phyloP scores from a whole-genome alignment of 2,888 invertebrate species.

The Leptinotarsa haldemani region DNA sequence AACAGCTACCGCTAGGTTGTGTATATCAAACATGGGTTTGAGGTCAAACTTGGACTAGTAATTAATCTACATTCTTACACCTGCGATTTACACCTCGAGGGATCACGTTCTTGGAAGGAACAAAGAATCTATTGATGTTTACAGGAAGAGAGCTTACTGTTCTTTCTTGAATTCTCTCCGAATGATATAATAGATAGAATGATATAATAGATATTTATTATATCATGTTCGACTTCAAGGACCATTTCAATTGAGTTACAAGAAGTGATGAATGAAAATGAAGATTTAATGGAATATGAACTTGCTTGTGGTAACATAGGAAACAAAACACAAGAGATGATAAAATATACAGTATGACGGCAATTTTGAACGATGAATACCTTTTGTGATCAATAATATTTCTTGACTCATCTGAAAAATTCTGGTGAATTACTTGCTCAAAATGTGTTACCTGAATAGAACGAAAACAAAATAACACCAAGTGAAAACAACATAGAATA shows the following conservation, averaged over 20 bases:
- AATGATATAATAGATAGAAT: not conserved
- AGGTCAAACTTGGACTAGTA: conserved; percentile 9
- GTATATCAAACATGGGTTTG: conserved; percentile 5
- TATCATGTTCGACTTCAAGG: not conserved
- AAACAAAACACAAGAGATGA: no score
- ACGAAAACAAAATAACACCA: no score
- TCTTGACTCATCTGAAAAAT: no score
- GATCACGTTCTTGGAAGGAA: conserved; percentile 9
- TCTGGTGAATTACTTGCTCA: no score
- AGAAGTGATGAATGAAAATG: no score
- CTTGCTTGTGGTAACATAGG: no score
- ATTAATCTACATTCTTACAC: conserved; percentile 27
- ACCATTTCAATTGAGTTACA: not conserved
- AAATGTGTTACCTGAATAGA: no score
- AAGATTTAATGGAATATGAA: no score
- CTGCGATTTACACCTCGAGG: conserved; percentile 22
- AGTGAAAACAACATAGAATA: no score
- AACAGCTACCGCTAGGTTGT: conserved; percentile 24
- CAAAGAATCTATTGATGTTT: conserved; percentile 6
- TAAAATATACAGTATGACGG: no score
- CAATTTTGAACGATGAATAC: no score
- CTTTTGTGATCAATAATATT: no score
- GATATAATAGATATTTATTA: not conserved
- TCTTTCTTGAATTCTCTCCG: not conserved
- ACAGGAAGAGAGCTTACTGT: conserved; percentile 3